Evolutionary conservation across 1,140 invertebrate species (phyloP).

Genomic region (Elymnias hypermnestra): DNA sequence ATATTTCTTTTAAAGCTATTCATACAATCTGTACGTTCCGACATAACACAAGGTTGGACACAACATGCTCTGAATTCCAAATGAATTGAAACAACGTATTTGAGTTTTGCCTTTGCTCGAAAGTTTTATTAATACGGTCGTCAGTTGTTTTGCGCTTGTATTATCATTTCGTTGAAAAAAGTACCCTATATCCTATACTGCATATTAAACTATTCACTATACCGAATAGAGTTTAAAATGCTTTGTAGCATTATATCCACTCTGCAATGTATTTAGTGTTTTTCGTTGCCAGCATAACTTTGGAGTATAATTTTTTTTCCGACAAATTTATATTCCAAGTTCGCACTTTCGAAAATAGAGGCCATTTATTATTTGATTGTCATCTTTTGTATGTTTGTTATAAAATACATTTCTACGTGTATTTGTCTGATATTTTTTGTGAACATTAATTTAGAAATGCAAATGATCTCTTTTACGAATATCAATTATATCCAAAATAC

Average conservation of each 20-base stretch:
- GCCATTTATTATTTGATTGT: not conserved
- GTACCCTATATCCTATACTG: not conserved
- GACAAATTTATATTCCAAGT: slow-evolving; percentile 1
- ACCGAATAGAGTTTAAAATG: not conserved
- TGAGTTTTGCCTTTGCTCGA: slow-evolving; percentile 21
- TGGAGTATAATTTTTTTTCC: slow-evolving; percentile 9
- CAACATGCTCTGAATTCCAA: slow-evolving; percentile 31
- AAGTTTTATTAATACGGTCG: slow-evolving; percentile 34
- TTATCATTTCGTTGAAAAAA: slow-evolving; percentile 19
- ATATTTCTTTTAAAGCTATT: slow-evolving; percentile 17
- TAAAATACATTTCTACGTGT: no score
- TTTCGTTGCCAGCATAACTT: slow-evolving; percentile 9
- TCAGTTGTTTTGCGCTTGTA: slow-evolving; percentile 21
- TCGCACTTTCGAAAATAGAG: not conserved
- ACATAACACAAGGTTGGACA: slow-evolving; percentile 24
- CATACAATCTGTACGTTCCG: slow-evolving; percentile 18
- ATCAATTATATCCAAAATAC: no score
- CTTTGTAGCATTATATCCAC: not conserved
- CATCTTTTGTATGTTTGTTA: no score
- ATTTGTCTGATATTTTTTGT: no score
- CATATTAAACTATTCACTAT: slow-evolving; percentile 1
- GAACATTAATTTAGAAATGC: no score
- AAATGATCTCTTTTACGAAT: no score
- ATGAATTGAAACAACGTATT: slow-evolving; percentile 29
- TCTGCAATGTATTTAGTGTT: slow-evolving; percentile 10